These are phyloP conservation scores for Stomatorhinus walkeri DNA, from an alignment of 2,797 vertebrate species.

Conservation along the genomic window DNA sequence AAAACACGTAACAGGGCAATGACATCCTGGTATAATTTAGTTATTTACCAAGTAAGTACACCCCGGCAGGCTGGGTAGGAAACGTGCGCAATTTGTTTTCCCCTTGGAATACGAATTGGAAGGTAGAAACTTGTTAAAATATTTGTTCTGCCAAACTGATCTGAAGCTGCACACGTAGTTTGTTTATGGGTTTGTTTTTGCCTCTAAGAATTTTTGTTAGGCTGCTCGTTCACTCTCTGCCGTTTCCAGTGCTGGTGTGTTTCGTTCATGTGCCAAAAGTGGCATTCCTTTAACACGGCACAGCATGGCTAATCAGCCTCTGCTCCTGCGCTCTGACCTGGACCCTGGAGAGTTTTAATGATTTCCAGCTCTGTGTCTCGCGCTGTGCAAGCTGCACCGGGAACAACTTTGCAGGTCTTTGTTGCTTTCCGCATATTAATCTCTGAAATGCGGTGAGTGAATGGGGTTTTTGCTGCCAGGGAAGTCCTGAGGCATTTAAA, in stretches of 20 bases:
- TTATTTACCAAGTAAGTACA: conserved; percentile 41
- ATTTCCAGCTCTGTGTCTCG: conserved; percentile 16
- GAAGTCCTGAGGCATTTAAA: not conserved
- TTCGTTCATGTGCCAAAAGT: not conserved
- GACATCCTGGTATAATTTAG: conserved; percentile 57
- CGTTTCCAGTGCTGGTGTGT: not conserved
- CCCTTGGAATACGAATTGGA: conserved; percentile 22
- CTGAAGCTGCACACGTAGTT: not conserved
- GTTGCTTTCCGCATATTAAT: conserved; percentile 5
- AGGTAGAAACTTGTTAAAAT: not conserved
- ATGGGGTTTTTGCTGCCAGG: conserved; percentile 19
- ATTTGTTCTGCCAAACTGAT: not conserved
- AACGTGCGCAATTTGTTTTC: conserved; percentile 17
- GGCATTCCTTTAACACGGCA: not conserved
- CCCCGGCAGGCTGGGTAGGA: conserved; percentile 41
- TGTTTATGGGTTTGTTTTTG: not conserved
- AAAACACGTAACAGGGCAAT: conserved; percentile 41
- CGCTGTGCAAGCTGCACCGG: not conserved
- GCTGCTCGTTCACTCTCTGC: not conserved
- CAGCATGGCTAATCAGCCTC: not conserved
- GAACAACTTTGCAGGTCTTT: conserved; percentile 19
- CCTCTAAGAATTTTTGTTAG: not conserved
- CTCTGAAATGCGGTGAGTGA: conserved; percentile 38
- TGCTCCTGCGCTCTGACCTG: not conserved
- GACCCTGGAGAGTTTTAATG: conserved; percentile 1